Base-by-base conservation (phyloP, 2,113 vertebrate genomes). In the Daphoenositta chrysoptera region DNA sequence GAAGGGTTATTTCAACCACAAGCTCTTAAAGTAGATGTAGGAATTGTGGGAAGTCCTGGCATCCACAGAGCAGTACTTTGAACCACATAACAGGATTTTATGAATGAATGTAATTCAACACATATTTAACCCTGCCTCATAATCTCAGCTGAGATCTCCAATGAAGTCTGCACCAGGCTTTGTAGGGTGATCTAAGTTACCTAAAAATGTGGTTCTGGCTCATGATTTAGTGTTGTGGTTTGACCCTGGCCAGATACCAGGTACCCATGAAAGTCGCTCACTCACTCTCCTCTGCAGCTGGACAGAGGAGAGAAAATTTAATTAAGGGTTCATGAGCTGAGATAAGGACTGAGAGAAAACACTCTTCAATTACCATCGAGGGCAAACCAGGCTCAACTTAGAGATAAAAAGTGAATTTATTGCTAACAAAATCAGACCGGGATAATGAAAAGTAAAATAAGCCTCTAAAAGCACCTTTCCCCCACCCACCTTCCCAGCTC, bases 61-160 rank as follows among this genome's bases (percentile, higher is more conserved):
- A 51, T 50, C 64, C 13, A 1, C 47, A 78, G 63, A 77, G 54
- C 68, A 56, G 71, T 77, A 75, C 47, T 81, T 90, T 70, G 68
- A 94, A 91, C 76, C 86, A 64, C 86, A 40, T 70, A 63, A 92
- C 35, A 89, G 68, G 72, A 51, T 81, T 86, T 90, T 92, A 47
- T 56, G 51, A 68, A 63, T 50, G 23, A n/a, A 66, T 9, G 3
- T 57, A 90, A 86, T 94, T 92, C 94, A 76, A 90, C 14, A 30
- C 42, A 31, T 65, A 11, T 54, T 95, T 89, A 93, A 51, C 35
- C 5, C 35, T 89, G 58, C 35, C 50, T 83, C 19, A 7, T 80
- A 86, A 92, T 86, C 76, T 94, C 64, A 58, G 39, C 33, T 86
- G 83, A 90, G 72, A 86, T 96, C 83, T 93, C 42, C 33, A 39